Conservation (phyloP, 2,113 vertebrate genomes). For the Noctilio leporinus region DNA sequence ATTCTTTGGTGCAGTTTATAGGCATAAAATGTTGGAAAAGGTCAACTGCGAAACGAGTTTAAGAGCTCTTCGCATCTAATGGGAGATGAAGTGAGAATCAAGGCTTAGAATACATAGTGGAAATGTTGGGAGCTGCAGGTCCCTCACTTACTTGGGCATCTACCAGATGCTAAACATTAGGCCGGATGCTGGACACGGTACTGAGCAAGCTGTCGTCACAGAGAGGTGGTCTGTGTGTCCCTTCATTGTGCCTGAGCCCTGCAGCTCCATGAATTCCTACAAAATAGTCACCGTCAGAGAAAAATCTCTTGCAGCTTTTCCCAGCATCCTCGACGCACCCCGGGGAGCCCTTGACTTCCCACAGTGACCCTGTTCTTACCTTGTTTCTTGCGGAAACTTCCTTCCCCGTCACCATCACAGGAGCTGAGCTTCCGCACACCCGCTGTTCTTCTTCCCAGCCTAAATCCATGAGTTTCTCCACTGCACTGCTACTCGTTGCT, state of each 20-base stretch:
- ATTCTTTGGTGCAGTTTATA: too few species aligned
- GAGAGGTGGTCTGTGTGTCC: neutral
- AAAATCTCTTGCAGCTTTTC: neutral
- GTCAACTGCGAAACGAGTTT: neutral
- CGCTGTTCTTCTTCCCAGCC: neutral
- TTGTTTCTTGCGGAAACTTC: neutral
- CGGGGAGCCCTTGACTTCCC: neutral
- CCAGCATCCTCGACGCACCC: neutral
- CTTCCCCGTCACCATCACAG: neutral
- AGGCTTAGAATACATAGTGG: neutral
- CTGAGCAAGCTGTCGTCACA: too few species aligned
- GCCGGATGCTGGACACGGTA: neutral
- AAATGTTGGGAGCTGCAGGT: neutral
- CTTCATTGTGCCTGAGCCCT: accelerated
- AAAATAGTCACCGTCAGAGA: neutral
- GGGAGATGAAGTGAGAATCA: neutral
- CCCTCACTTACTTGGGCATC: too few species aligned
- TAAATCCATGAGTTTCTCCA: neutral
- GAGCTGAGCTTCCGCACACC: neutral
- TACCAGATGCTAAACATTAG: neutral
- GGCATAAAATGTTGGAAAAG: neutral
- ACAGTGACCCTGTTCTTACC: neutral
- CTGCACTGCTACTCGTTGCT: neutral
- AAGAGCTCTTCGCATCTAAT: neutral
- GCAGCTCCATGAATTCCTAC: neutral